Base-by-base conservation (phyloP, 2,888 invertebrate species). In the Lathronympha strigana region DNA sequence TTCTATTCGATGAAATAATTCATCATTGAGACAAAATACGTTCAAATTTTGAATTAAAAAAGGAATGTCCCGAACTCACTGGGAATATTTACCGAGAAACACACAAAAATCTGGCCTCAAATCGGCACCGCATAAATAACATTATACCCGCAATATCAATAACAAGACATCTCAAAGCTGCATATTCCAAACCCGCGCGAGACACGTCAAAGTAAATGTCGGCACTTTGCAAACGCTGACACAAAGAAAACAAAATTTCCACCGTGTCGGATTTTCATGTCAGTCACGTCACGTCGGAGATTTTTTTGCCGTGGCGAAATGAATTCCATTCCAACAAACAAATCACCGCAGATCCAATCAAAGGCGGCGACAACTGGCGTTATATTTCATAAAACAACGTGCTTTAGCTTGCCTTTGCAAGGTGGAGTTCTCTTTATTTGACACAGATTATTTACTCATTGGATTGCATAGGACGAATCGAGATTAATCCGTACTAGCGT, bases 261-360 rank as follows among this genome's bases (percentile, higher is more conserved):
- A 75, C 70, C 72, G 72, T 66, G 54, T 72, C 73, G 80, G 81
- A 83, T 87, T 86, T 81, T 77, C 78, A 84, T 87, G 87, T 84
- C 83, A 83, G 85, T 87, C 87, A 87, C 86, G 86, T 84, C 73
- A 87, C 86, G 86, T 84, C 73, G 73, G 64, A 76, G 75, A 77
- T 80, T 84, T 85, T 81, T 82, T 80, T 77, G 58, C 61, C 70
- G 68, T 66, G 67, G 71, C 72, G 72, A 83, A 86, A 87, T 84
- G 82, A 86, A 86, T 86, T 86, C 80, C 72, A 73, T 76, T 73
- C 75, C 69, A 73, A 76, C 82, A 85, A 84, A 83, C 85, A 87
- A 86, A 86, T 87, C 83, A 83, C 77, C 78, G 67, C 74, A 75
- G 78, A 83, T 84, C 80, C 81, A 84, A 85, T 86, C 85, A 84